Base-by-base conservation (phyloP, 2,888 invertebrate species). In the Margaritifera margaritifera region DNA sequence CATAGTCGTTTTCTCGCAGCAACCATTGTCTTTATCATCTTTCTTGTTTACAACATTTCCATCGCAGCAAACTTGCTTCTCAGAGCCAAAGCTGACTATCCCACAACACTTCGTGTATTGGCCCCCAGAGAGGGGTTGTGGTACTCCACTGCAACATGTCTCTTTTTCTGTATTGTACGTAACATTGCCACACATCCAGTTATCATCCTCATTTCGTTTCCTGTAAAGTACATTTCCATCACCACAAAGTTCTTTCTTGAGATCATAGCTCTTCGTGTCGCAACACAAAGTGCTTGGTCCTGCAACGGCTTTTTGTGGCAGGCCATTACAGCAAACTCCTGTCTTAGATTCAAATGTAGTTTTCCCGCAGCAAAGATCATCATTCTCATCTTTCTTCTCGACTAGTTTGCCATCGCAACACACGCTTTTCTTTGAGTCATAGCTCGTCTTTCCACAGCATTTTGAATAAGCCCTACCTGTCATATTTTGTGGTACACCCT, bases 111-210 rank as follows among this genome's bases (percentile, higher is more conserved):
- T 58, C 24, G 66, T 57, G 22, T 69, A 24, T n/a, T 57, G n/a
- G 22, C 59, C 59, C 18, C 66, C 64, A 24, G 62, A 66, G 6
- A 27, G 25, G 11, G 63, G 55, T 54, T 72, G 72, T 20, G 66
- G 64, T 6, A 25, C 61, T 54, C 58, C 60, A 20, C 63, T 61
- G 54, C 72, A 72, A 51, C 72, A 72, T 0, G 69, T 62, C 54
- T 72, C 60, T 4, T 50, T 66, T 50, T 61, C 56, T 4, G 69
- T 62, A 57, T 72, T 63, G 54, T 57, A 63, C 0, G 72, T 31
- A 51, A 66, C 61, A 25, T 52, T 55, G n/a, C 57, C 66, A 51
- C 73, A 73, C 59, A 69, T 70, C 62, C 73, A 72, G 24, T 72
- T 66, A 53, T 72, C 72, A 18, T 63, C 64, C 42, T 22, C n/a